phyloP scores from a whole-genome alignment of 2,113 vertebrate species.

The Neolamprologus longior region DNA sequence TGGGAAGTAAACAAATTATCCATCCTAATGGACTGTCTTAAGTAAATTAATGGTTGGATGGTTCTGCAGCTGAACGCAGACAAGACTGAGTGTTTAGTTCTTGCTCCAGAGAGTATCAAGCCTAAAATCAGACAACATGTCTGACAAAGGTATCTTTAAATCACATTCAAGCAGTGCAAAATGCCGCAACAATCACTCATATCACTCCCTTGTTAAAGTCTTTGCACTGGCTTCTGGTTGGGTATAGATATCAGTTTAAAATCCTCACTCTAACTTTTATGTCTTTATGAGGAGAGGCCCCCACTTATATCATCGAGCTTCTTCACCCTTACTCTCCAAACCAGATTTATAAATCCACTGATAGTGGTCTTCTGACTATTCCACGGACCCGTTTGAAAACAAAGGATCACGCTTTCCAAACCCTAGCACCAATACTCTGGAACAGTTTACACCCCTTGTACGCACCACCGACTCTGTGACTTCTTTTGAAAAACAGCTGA shows the following conservation, averaged over 20 bases:
- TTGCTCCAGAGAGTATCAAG: not conserved
- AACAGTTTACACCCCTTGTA: accelerated
- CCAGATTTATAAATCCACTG: accelerated
- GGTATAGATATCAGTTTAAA: not conserved
- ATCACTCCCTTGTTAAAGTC: not conserved
- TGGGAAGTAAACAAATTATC: not conserved
- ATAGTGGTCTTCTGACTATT: not conserved
- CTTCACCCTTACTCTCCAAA: not conserved
- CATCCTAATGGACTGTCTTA: not conserved
- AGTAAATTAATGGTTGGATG: not conserved
- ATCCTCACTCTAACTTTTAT: not conserved
- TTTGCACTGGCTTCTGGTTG: not conserved
- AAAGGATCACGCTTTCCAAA: not conserved
- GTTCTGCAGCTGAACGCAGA: not conserved
- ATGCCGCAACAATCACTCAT: not conserved
- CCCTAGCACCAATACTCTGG: not conserved
- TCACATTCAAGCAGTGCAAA: not conserved
- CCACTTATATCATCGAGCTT: not conserved
- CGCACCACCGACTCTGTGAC: not conserved
- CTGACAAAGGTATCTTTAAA: not conserved
- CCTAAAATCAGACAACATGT: not conserved
- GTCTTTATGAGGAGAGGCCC: not conserved
- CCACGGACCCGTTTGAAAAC: not conserved
- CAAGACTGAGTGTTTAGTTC: not conserved
- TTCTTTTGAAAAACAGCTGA: not conserved